phyloP scores from a whole-genome alignment of 1,140 invertebrate species.

The Ceratosolen solmsi region DNA sequence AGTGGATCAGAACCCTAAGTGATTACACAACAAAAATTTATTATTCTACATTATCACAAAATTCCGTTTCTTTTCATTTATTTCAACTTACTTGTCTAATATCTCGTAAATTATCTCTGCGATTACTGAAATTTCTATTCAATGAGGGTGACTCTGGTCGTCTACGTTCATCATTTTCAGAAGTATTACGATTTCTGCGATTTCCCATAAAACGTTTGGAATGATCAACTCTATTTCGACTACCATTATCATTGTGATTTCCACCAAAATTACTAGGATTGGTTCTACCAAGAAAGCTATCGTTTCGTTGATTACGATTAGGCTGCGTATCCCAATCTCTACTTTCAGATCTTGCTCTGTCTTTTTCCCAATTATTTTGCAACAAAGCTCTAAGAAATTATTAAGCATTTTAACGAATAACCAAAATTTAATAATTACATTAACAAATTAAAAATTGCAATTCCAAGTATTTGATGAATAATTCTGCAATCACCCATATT shows the following conservation, averaged over 20 bases:
- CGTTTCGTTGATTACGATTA: conserved; percentile 63
- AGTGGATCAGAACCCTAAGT: conserved; percentile 74
- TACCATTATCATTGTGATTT: conserved; percentile 59
- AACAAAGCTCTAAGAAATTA: conserved; percentile 58
- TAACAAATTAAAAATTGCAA: neutral
- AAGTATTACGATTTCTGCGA: conserved; percentile 63
- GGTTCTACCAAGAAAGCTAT: conserved; percentile 57
- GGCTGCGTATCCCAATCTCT: conserved; percentile 67
- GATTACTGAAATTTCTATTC: conserved; percentile 62
- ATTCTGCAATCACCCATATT: too few relatives aligned
- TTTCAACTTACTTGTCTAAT: conserved; percentile 62
- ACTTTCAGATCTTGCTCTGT: conserved; percentile 62
- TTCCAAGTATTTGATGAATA: neutral
- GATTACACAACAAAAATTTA: conserved; percentile 3
- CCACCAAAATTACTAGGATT: conserved; percentile 58
- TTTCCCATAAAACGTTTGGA: conserved; percentile 65
- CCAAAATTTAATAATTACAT: neutral
- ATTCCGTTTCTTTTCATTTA: conserved; percentile 23
- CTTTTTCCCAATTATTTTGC: conserved; percentile 60
- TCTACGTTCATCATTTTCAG: conserved; percentile 69
- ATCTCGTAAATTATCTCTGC: conserved; percentile 63
- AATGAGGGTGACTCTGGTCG: conserved; percentile 65
- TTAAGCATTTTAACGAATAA: conserved; percentile 22
- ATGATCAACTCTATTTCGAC: conserved; percentile 63
- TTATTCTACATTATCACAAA: neutral